Percentiles rank a stretch among this genome's conserved stretches.
Conservation (phyloP, 2,888 invertebrate genomes). For the Lamellibrachia columna region DNA sequence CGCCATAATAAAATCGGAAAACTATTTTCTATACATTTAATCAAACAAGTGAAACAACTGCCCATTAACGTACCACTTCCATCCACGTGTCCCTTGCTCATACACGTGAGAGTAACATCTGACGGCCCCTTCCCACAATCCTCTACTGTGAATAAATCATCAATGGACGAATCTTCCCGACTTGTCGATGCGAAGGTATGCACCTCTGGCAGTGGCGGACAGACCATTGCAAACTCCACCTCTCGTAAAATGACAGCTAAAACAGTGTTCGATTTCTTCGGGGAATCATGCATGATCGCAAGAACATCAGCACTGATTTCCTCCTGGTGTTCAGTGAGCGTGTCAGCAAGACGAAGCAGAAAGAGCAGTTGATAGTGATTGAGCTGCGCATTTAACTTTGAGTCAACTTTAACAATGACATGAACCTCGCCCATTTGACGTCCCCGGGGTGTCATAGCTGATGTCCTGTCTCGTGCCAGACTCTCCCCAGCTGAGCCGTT, state of each 20-base stretch:
- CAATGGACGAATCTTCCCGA: conserved; percentile 29
- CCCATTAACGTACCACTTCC: neutral
- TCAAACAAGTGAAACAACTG: neutral
- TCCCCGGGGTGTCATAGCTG: neutral
- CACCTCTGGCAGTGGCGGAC: conserved; percentile 45
- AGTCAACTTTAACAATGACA: conserved; percentile 55
- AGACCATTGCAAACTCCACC: conserved; percentile 83
- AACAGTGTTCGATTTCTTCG: conserved; percentile 25
- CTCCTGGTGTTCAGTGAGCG: conserved; percentile 67
- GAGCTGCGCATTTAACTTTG: conserved; percentile 86
- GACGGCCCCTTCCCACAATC: neutral
- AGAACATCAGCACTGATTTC: conserved; percentile 54
- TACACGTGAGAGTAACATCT: neutral
- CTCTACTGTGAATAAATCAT: neutral
- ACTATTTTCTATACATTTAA: too few species aligned
- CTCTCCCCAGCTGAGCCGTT: neutral
- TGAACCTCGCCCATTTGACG: conserved; percentile 8
- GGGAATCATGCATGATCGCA: conserved; percentile 33
- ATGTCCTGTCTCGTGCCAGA: neutral
- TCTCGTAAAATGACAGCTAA: conserved; percentile 83
- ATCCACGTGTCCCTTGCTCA: neutral
- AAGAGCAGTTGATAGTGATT: conserved; percentile 94
- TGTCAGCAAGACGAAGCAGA: conserved; percentile 83
- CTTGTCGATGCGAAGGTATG: conserved; percentile 24
- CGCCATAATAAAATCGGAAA: too few species aligned